phyloP scores from a whole-genome alignment of 2,113 vertebrate genomes.

The Urocolius indicus region DNA sequence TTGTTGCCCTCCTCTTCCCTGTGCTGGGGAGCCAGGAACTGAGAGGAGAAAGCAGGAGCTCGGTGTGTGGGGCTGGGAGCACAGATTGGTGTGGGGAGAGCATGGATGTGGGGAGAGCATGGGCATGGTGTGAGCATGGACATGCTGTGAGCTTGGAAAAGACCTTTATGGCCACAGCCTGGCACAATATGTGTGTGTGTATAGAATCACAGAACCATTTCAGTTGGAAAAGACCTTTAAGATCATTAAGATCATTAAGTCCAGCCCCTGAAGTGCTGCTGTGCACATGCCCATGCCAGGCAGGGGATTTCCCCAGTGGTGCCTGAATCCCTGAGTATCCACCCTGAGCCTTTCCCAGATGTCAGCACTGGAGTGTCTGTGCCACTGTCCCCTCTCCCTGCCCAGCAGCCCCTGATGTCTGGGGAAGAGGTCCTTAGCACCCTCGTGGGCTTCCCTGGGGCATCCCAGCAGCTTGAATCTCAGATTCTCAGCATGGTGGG shows the following conservation, averaged over 20 bases:
- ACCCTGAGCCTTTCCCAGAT: rapidly evolving
- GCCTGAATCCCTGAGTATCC: not conserved
- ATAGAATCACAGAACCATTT: no score
- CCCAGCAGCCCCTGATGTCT: no score
- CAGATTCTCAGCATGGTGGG: no score
- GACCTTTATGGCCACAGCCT: not conserved
- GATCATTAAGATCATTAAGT: no score
- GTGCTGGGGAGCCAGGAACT: not conserved
- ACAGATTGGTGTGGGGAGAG: not conserved
- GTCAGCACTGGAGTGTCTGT: rapidly evolving
- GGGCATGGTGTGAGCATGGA: no score
- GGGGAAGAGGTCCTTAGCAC: no score
- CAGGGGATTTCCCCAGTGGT: not conserved
- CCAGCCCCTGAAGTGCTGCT: no score
- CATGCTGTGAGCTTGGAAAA: not conserved
- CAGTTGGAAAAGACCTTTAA: no score
- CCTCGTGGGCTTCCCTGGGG: rapidly evolving
- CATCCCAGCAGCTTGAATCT: not conserved
- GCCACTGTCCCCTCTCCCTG: not conserved
- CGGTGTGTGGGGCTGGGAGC: rapidly evolving
- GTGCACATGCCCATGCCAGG: rapidly evolving
- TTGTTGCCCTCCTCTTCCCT: not conserved
- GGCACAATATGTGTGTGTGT: not conserved
- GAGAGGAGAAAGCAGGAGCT: not conserved
- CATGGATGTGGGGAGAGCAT: not conserved